Evolutionary conservation across 1,140 invertebrate species (phyloP), one percentile per base, ranked within the genome.

Genomic region (Hylaeus anthracinus): DNA sequence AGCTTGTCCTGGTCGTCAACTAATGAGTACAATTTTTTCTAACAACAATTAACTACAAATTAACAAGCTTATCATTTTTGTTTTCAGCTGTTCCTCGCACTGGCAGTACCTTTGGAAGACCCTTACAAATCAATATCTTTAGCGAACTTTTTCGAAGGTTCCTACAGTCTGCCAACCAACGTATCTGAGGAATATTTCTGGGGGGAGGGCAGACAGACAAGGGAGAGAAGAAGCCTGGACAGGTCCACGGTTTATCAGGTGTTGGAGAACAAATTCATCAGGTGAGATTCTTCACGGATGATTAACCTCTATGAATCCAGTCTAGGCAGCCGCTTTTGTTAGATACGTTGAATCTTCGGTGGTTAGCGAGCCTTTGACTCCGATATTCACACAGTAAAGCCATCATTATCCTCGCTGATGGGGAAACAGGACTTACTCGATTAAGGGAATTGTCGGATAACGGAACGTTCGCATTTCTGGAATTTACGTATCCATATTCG

Each of bases 111-210:
- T 0, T 87, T 97, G 51, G 96, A 96, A 85, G 93, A 96, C 58
- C 95, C 96, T 1, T 94, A 95, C 84, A 95, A 94, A 85, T 95
- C 96, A 84, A 95, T 96, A 9, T 96, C 96, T 79, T 92, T 96
- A 60, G 96, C 96, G 0, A 96, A 96, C 83, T 96, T 97, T 89
- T 96, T 97, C 88, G 96, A 97, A 88, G 95, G 95, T 0, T 96
- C 95, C 90, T 97, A 97, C 92, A 90, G 87, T 56, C 89, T 96
- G 10, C 94, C 94, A 6, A 74, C 85, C 43, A 94, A 94, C 84
- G 84, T 87, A 14, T 94, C 92, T 1, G 85, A 85, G 48, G 84
- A 88, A 39, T 70, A 86, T 53, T 80, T 87, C 5, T 85, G 71
- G 69, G 37, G 55, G 15, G 72, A 85, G 15, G 43, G 55, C 5